These are phyloP conservation scores for Psilopsiagon aurifrons DNA, from an alignment of 2,113 vertebrate species.

Conservation along the genomic window DNA sequence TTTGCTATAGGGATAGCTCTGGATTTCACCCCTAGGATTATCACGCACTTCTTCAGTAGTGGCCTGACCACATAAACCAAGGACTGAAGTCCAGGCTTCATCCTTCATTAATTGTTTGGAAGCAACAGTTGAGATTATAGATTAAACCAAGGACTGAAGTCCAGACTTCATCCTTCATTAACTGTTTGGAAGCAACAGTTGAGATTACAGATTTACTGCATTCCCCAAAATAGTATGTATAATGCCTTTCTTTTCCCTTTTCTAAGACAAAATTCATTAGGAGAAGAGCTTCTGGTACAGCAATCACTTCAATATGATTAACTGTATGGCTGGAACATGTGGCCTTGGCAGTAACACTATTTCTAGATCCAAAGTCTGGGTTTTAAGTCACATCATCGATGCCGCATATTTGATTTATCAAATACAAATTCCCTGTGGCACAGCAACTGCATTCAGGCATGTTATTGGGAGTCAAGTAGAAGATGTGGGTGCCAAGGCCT, in stretches of 20 bases:
- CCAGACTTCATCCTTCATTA: neutral
- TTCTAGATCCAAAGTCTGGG: slow-evolving; percentile 3
- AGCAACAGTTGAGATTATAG: neutral
- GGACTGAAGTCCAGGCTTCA: neutral
- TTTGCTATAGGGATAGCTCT: neutral
- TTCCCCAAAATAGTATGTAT: neutral
- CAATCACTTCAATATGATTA: slow-evolving; percentile 26
- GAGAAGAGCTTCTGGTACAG: slow-evolving; percentile 49
- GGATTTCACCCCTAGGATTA: neutral
- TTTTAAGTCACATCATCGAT: neutral
- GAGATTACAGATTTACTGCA: neutral
- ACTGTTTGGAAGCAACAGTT: neutral
- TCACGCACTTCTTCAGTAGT: neutral
- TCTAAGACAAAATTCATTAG: neutral
- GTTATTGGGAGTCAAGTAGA: neutral
- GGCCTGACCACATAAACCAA: neutral
- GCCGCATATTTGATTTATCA: slow-evolving; percentile 22
- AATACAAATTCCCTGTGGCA: slow-evolving; percentile 23
- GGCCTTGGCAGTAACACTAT: neutral
- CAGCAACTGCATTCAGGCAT: neutral
- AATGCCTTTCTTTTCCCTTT: neutral
- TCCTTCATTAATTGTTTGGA: neutral
- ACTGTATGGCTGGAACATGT: slow-evolving; percentile 26
- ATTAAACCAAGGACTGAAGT: neutral
- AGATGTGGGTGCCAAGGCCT: slow-evolving; percentile 6